A percentile compares a stretch with the other conserved stretches of the same genome.
Conservation (phyloP, 1,140 invertebrate species). For the Dreissena rostriformis region DNA sequence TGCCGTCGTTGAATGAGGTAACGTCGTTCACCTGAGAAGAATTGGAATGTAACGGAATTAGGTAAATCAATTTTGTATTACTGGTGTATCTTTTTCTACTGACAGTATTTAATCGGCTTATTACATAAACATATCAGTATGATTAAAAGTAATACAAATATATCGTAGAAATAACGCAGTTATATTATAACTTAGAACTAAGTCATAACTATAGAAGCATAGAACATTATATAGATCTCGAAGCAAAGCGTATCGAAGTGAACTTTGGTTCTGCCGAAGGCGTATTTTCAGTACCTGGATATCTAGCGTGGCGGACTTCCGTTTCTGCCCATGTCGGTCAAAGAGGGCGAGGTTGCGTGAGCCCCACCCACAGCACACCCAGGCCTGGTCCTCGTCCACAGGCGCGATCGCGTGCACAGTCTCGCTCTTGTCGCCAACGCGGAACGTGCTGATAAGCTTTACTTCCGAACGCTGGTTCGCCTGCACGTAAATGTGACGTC, state of each 20-base stretch:
- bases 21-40: constrained; percentile 40
- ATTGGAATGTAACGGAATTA: neutral
- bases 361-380: constrained; percentile 62
- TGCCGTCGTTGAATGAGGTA: constrained; percentile 29
- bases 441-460: constrained; percentile 32
- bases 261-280: neutral
- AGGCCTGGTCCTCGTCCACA: constrained; percentile 54
- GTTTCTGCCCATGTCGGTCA: constrained; percentile 45
- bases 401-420: constrained; percentile 58
- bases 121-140: constrained; percentile 29
- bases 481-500: neutral
- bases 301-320: constrained; percentile 45
- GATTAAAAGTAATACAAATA: constrained; percentile 25
- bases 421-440: constrained; percentile 47
- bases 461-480: constrained; percentile 39
- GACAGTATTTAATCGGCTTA: neutral
- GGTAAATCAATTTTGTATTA: too few species aligned
- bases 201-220: too few species aligned
- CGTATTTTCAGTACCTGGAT: constrained; percentile 48
- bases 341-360: constrained; percentile 56
- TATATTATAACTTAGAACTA: too few species aligned
- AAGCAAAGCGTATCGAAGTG: too few species aligned
- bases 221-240: too few species aligned
- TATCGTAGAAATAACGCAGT: too few species aligned
- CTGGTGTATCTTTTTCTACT: too few species aligned